phyloP scores from a whole-genome alignment of 2,113 vertebrate genomes.

The Oncorhynchus nerka region DNA sequence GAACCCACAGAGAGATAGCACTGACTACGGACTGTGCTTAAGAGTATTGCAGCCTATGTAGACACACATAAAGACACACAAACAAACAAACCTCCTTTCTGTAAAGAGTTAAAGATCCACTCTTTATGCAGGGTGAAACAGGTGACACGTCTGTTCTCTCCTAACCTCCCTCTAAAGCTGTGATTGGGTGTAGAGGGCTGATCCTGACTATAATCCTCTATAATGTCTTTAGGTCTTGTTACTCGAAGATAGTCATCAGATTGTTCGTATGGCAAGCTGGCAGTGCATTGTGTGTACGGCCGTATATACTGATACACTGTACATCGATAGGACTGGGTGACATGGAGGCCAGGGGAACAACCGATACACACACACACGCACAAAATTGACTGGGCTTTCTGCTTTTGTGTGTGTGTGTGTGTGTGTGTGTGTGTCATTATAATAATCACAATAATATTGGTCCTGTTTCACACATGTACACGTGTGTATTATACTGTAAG shows the following conservation, averaged over 20 bases:
- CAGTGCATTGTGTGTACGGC: background rate
- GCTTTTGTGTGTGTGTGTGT: background rate
- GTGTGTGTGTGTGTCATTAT: background rate
- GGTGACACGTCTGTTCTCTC: too few species aligned
- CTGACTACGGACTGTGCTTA: background rate
- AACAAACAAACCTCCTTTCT: background rate
- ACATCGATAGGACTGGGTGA: background rate
- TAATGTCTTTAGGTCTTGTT: slow-evolving; percentile 16
- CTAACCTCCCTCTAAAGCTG: too few species aligned
- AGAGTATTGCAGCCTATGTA: background rate
- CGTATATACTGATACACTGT: background rate
- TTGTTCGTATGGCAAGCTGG: background rate
- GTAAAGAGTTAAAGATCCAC: too few species aligned
- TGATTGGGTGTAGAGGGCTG: background rate
- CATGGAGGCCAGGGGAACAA: background rate
- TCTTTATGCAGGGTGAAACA: too few species aligned
- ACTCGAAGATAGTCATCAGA: slow-evolving; percentile 38
- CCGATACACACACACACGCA: background rate
- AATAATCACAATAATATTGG: too few species aligned
- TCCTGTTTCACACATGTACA: too few species aligned
- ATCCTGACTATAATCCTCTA: slow-evolving; percentile 35
- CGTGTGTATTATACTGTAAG: too few species aligned
- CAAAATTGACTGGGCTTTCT: background rate
- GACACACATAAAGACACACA: slow-evolving; percentile 1
- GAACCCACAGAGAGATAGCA: slow-evolving; percentile 28